Percentiles rank a stretch among this genome's conserved stretches.
Conservation (phyloP, 2,113 vertebrate species). For the Bubo bubo region DNA sequence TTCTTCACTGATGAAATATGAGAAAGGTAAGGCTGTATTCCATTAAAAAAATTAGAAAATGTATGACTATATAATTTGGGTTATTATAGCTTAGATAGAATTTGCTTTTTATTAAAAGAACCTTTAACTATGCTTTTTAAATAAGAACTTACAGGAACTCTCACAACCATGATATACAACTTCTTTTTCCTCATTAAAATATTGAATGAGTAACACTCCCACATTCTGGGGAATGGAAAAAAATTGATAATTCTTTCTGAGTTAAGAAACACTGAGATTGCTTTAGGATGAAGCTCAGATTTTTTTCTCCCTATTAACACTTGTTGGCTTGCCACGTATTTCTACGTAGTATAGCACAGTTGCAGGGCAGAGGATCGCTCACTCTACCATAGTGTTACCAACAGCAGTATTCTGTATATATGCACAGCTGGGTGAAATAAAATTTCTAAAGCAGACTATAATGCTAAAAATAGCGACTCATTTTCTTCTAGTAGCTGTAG, state of each 20-base stretch:
- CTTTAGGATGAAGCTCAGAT: background rate
- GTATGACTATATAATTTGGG: background rate
- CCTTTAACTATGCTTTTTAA: background rate
- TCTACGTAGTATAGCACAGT: background rate
- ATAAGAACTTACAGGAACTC: background rate
- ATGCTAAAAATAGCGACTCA: background rate
- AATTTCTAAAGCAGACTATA: background rate
- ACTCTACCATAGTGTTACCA: background rate
- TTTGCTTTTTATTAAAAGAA: background rate
- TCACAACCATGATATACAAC: background rate
- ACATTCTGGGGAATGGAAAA: accelerated
- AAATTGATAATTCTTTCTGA: background rate
- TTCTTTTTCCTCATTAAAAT: background rate
- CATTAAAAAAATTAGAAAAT: background rate
- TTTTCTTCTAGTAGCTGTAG: background rate
- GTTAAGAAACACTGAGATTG: background rate
- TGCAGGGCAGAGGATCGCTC: background rate
- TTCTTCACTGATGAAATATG: background rate
- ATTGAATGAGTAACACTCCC: background rate
- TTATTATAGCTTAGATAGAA: background rate
- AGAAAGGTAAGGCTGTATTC: background rate
- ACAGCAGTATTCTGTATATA: background rate
- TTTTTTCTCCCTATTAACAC: background rate
- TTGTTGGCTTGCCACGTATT: background rate
- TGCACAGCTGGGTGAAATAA: background rate